Conservation (phyloP, 2,888 invertebrate genomes). For the Caenorhabditis auriculariae region DNA sequence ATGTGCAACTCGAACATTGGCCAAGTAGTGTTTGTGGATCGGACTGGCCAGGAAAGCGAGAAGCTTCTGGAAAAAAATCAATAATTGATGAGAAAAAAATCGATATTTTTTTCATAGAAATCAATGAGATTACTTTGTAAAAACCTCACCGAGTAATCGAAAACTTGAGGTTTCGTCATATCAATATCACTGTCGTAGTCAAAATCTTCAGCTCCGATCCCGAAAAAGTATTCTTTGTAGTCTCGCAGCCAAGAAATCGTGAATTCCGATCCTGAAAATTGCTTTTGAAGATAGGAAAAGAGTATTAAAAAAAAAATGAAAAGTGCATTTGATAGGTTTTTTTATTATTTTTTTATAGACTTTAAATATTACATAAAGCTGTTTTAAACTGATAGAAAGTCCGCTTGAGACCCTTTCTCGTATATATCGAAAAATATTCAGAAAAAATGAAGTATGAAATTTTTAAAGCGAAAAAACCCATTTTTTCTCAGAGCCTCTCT, state of each 20-base stretch:
- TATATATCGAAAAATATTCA: background rate
- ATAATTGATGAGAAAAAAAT: background rate
- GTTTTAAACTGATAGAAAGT: too few species aligned
- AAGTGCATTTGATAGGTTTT: too few species aligned
- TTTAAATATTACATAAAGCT: too few species aligned
- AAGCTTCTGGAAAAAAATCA: slow-evolving; percentile 25
- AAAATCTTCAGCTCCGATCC: slow-evolving; percentile 41
- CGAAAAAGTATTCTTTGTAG: slow-evolving; percentile 48
- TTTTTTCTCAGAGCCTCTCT: too few species aligned
- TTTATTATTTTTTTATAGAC: too few species aligned
- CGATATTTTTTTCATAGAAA: background rate
- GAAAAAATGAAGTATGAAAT: background rate
- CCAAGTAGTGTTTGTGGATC: slow-evolving; percentile 47
- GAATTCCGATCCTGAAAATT: slow-evolving; percentile 42
- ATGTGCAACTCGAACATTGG: too few species aligned
- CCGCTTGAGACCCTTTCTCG: too few species aligned
- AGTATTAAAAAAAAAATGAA: background rate
- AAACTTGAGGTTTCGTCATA: slow-evolving; percentile 3
- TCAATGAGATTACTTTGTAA: background rate
- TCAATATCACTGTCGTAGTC: slow-evolving; percentile 31
- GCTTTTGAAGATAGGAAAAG: too few species aligned
- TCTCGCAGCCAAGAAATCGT: slow-evolving; percentile 57
- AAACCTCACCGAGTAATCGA: slow-evolving; percentile 18
- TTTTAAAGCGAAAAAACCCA: background rate
- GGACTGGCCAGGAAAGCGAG: slow-evolving; percentile 47